A percentile compares a stretch with the other conserved stretches of the same genome.
These are phyloP conservation scores for Nothura maculosa DNA, from an alignment of 2,797 vertebrate genomes.

Conservation along the genomic window DNA sequence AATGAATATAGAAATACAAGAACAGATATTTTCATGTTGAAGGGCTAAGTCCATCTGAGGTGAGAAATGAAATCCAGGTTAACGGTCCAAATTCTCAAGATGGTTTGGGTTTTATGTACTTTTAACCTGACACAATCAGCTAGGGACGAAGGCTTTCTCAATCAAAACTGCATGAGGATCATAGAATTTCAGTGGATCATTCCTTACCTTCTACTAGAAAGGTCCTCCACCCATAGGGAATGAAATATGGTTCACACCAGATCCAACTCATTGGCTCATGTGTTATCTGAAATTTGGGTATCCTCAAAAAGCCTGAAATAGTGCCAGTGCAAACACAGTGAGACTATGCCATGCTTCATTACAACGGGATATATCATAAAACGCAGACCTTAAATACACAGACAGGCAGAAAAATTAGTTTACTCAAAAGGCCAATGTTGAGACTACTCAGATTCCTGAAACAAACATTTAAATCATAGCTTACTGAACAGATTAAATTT, in stretches of 20 bases:
- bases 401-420: slow-evolving; percentile 16
- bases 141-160: background rate
- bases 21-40: background rate
- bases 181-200: background rate
- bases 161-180: background rate
- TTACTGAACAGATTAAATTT: slow-evolving; percentile 72
- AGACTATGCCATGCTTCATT: background rate
- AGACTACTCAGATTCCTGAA: slow-evolving; percentile 21
- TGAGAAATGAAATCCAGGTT: background rate
- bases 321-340: background rate
- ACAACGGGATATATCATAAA: background rate
- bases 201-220: background rate
- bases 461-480: slow-evolving; percentile 53
- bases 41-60: background rate
- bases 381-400: background rate
- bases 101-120: background rate
- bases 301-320: background rate
- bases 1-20: background rate
- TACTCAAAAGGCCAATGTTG: background rate
- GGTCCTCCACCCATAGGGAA: background rate
- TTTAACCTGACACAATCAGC: background rate
- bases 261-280: background rate
- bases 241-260: background rate
- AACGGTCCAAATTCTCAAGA: background rate
- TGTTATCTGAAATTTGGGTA: background rate